phyloP scores from a whole-genome alignment of 2,113 vertebrate genomes.

The Sphaerodactylus townsendi region DNA sequence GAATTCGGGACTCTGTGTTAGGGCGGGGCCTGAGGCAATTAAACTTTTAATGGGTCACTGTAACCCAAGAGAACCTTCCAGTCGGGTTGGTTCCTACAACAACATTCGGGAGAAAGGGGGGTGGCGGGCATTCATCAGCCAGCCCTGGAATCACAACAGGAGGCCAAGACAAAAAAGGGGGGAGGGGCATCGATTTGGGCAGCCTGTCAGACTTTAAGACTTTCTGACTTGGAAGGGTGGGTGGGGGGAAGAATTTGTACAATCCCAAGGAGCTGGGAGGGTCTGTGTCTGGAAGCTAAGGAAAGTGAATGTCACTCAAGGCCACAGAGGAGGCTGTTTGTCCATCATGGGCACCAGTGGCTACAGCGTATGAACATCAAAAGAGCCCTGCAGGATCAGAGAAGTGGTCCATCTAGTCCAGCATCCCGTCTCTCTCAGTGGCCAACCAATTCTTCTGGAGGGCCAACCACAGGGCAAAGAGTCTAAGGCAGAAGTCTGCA shows the following conservation, averaged over 20 bases:
- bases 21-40: conserved; percentile 64
- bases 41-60: conserved; percentile 70
- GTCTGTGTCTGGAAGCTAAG: not conserved
- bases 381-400: too few species aligned
- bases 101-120: conserved; percentile 54
- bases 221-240: conserved; percentile 22
- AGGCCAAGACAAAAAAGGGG: too few species aligned
- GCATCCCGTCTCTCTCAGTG: too few species aligned
- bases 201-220: conserved; percentile 43
- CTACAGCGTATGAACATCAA: too few species aligned
- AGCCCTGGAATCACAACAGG: conserved; percentile 46
- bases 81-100: conserved; percentile 67
- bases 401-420: too few species aligned
- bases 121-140: conserved; percentile 56
- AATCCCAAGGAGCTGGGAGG: too few species aligned
- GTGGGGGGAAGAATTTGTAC: not conserved
- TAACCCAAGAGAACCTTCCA: conserved; percentile 68
- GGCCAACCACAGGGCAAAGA: too few species aligned
- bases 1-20: conserved; percentile 54
- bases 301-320: too few species aligned
- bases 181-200: not conserved
- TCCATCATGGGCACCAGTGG: too few species aligned
- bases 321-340: too few species aligned
- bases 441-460: too few species aligned
- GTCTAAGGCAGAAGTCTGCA: too few species aligned